Evolutionary conservation across 1,140 invertebrate species (phyloP), one percentile per base, ranked within the genome.

Genomic region (Nasonia giraulti): DNA sequence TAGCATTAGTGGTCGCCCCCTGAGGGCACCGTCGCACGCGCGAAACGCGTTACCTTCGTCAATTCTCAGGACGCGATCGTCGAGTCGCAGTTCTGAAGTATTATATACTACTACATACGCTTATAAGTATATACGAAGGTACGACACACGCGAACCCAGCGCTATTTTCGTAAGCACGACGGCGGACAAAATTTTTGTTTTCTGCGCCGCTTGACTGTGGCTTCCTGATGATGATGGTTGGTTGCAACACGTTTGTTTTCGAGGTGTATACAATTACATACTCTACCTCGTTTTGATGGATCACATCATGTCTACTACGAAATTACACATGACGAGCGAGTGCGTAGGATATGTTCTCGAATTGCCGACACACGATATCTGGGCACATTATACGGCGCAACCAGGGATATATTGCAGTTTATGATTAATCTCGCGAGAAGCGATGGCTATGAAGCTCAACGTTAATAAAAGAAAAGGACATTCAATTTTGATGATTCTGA

Each of bases 1-100:
- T 95, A 95, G 93, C 94, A 94, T 89, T 93, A 92, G 92, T 92
- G 92, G 90, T 93, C 93, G 92, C 91, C 92, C 91, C 91, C 87
- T 68, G 91, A 91, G 91, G 91, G 91, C 91, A 91, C 89, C 90
- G 86, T 87, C 75, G 87, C 87, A 37, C 88, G 87, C 82, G 82
- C 89, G 73, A 93, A 93, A 86, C 91, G 91, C 85, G 92, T 92
- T 68, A 93, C 91, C 69, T 93, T 93, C 86, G 89, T 92, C 68
- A 90, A 92, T 40, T 88, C 87, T 66, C 91, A 91, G 62, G 87
- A 90, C 84, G 88, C 88, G 20, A 89, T 90, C n/a, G 85, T 89
- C 77, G 91, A 92, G 74, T 92, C 92, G 3, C 90, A 90, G 55
- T 92, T 93, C 81, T 92, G 31, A 79, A 20, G 6, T 66, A 33